Conservation (phyloP, 2,797 vertebrate species). For the Arvicola amphibius region DNA sequence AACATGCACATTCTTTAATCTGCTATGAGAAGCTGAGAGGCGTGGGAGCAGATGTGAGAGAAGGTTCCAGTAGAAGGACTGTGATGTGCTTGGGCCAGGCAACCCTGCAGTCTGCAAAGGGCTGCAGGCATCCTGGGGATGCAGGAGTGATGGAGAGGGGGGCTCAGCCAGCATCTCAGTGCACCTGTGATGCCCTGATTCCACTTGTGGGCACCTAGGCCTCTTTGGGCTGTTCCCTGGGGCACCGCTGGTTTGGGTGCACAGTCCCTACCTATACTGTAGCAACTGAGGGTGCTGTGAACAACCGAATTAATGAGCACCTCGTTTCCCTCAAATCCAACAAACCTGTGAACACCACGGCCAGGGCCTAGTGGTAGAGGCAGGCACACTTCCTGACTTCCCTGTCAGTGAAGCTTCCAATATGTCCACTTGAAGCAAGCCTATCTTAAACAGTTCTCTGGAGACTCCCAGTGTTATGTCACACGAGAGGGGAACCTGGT, state of each 20-base stretch:
- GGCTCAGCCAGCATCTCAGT: not conserved
- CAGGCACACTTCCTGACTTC: not conserved
- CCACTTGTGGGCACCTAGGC: not conserved
- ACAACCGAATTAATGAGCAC: not conserved
- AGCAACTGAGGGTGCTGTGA: not conserved
- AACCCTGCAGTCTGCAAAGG: not conserved
- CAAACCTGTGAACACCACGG: not conserved
- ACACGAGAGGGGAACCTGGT: not conserved
- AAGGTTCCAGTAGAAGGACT: not conserved
- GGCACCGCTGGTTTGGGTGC: not conserved
- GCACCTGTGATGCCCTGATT: not conserved
- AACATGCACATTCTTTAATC: not conserved
- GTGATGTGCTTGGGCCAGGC: not conserved
- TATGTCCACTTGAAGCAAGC: not conserved
- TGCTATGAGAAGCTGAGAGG: not conserved
- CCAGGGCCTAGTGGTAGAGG: not conserved
- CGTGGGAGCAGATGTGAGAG: not conserved
- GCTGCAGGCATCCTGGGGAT: not conserved
- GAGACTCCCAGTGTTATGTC: not conserved
- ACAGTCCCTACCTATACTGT: not conserved
- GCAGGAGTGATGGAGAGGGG: not conserved
- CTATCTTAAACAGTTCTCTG: not conserved
- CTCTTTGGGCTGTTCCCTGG: not conserved
- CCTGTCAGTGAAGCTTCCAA: fast-evolving
- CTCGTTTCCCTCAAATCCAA: not conserved